phyloP scores from a whole-genome alignment of 2,113 vertebrate species.

The Lota lota region DNA sequence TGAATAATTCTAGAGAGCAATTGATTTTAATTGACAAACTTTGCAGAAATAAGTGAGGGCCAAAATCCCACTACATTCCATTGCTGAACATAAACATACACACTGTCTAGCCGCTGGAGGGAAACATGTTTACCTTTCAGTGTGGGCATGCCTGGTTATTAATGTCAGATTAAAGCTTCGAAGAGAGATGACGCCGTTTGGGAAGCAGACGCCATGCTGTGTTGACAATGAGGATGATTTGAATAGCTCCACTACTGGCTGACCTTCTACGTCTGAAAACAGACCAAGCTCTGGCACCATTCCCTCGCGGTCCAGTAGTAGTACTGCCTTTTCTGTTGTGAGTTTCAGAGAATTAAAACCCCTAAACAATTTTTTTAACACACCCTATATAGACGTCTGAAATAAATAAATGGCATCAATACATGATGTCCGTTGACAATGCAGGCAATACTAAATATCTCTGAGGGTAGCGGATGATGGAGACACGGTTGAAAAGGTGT shows the following conservation, averaged over 20 bases:
- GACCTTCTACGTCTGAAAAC: slow-evolving; percentile 34
- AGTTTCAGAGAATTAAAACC: too few species aligned
- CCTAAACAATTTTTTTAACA: not conserved
- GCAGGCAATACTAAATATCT: too few species aligned
- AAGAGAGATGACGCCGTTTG: slow-evolving; percentile 40
- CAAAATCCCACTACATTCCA: not conserved
- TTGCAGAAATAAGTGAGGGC: too few species aligned
- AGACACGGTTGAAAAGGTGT: too few species aligned
- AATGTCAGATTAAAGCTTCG: slow-evolving; percentile 20
- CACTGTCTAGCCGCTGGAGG: slow-evolving; percentile 6
- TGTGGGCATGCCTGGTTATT: not conserved
- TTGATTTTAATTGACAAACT: too few species aligned
- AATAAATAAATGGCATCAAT: too few species aligned
- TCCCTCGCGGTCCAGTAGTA: not conserved
- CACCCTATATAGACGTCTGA: not conserved
- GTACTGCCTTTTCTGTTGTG: slow-evolving; percentile 4
- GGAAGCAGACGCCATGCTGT: slow-evolving; percentile 18
- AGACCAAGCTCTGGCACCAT: slow-evolving; percentile 37
- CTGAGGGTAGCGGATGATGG: too few species aligned
- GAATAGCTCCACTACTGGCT: slow-evolving; percentile 4
- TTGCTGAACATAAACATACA: not conserved
- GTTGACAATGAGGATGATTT: slow-evolving; percentile 20
- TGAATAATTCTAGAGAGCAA: too few species aligned
- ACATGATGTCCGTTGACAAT: too few species aligned
- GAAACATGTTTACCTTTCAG: slow-evolving; percentile 18